phyloP scores from a whole-genome alignment of 2,888 invertebrate genomes.

The Melanostoma mellinum region DNA sequence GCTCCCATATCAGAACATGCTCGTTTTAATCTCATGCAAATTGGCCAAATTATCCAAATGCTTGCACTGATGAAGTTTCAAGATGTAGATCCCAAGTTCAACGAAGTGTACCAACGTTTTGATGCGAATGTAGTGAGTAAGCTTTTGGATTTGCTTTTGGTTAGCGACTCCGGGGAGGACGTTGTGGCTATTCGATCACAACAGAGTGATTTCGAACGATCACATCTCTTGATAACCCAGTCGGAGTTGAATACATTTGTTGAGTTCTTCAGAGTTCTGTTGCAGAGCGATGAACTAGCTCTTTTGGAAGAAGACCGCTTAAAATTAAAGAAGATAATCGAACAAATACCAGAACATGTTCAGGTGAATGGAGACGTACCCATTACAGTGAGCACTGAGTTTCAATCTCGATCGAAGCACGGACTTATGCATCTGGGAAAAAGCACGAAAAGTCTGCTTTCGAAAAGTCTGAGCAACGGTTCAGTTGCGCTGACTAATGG shows the following conservation, averaged over 20 bases:
- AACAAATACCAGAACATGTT: slow-evolving; percentile 81
- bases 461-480: slow-evolving; percentile 79
- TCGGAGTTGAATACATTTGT: slow-evolving; percentile 86
- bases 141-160: slow-evolving; percentile 87
- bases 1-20: slow-evolving; percentile 95
- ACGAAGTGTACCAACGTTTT: slow-evolving; percentile 91
- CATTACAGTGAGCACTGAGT: slow-evolving; percentile 6
- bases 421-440: slow-evolving; percentile 80
- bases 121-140: slow-evolving; percentile 91
- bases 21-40: slow-evolving; percentile 93
- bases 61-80: slow-evolving; percentile 91
- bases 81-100: slow-evolving; percentile 88
- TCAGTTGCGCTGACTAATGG: slow-evolving; percentile 59
- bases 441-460: slow-evolving; percentile 80
- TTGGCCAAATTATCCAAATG: slow-evolving; percentile 96
- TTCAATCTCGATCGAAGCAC: slow-evolving; percentile 76
- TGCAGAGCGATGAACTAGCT: slow-evolving; percentile 78
- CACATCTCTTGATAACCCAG: slow-evolving; percentile 87
- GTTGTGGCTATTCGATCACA: slow-evolving; percentile 81
- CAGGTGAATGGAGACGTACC: slow-evolving; percentile 74
- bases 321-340: slow-evolving; percentile 82
- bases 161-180: slow-evolving; percentile 82
- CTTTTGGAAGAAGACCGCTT: slow-evolving; percentile 81
- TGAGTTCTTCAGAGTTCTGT: slow-evolving; percentile 83
- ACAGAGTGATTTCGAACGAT: slow-evolving; percentile 84